A percentile compares a stretch with the other conserved stretches of the same genome.
These are phyloP conservation scores for Exephanes ischioxanthus DNA, from an alignment of 2,888 invertebrate genomes.

Conservation along the genomic window DNA sequence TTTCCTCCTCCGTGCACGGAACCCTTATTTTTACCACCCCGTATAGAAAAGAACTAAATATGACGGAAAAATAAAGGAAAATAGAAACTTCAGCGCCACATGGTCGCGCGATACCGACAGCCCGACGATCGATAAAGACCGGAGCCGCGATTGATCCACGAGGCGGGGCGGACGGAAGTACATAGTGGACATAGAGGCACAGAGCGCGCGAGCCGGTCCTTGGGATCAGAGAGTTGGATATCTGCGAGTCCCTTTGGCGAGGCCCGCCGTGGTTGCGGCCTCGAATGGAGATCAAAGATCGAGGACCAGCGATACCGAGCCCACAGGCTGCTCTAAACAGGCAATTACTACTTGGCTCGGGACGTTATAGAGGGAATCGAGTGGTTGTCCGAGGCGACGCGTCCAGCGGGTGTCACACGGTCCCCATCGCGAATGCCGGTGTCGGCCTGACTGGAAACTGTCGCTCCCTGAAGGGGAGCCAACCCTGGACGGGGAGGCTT, in stretches of 20 bases:
- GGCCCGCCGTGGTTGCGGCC: not conserved
- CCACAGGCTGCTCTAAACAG: slow-evolving; percentile 69
- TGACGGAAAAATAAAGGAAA: not conserved
- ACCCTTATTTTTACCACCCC: slow-evolving; percentile 8
- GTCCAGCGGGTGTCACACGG: not conserved
- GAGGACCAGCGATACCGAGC: slow-evolving; percentile 63
- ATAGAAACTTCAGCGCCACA: not conserved
- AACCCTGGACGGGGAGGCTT: not conserved
- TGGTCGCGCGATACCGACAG: not conserved
- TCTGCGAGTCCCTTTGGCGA: slow-evolving; percentile 66
- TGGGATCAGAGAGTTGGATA: slow-evolving; percentile 59
- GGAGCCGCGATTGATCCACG: slow-evolving; percentile 49
- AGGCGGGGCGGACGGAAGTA: not conserved
- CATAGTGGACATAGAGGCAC: not conserved
- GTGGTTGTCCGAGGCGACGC: slow-evolving; percentile 41
- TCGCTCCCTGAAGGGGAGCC: not conserved
- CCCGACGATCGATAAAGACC: slow-evolving; percentile 36
- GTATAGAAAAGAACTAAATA: slow-evolving; percentile 15
- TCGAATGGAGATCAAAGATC: slow-evolving; percentile 66
- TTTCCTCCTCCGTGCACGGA: slow-evolving; percentile 31
- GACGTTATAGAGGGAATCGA: slow-evolving; percentile 57
- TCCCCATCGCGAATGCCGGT: not conserved
- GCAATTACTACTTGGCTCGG: slow-evolving; percentile 70
- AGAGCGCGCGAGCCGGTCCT: slow-evolving; percentile 29
- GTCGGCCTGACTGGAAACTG: not conserved